Evolutionary conservation across 2,888 invertebrate genomes (phyloP).

Genomic region (Saturnia pavonia): DNA sequence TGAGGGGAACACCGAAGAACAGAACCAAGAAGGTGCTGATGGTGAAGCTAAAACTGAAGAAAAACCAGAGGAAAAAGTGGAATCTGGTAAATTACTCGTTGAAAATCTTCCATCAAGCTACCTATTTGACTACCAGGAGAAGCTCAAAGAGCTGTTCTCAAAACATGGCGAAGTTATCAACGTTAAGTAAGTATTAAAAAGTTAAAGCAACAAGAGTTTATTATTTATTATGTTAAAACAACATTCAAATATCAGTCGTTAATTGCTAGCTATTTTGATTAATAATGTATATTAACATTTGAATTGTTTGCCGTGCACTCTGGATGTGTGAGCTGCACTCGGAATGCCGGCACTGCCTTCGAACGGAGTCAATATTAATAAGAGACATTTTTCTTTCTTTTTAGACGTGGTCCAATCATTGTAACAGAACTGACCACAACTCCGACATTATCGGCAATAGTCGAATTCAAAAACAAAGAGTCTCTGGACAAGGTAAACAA

Average conservation of each 20-base stretch:
- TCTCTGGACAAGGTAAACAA: constrained; percentile 80
- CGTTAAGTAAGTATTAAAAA: constrained; percentile 65
- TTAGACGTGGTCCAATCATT: constrained; percentile 82
- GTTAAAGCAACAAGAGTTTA: constrained; percentile 20
- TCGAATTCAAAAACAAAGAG: constrained; percentile 82
- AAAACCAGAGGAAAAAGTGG: constrained; percentile 70
- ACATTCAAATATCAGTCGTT: constrained; percentile 80
- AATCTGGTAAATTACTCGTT: constrained; percentile 76
- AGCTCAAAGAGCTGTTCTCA: constrained; percentile 75
- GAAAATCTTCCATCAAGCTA: constrained; percentile 75
- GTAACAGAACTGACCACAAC: constrained; percentile 82
- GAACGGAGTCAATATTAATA: constrained; percentile 69
- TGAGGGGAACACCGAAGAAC: constrained; percentile 38
- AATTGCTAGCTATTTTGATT: constrained; percentile 31
- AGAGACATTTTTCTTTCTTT: constrained; percentile 78
- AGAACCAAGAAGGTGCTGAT: constrained; percentile 48
- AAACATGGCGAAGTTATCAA: constrained; percentile 70
- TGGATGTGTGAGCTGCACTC: constrained; percentile 58
- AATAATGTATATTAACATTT: constrained; percentile 23
- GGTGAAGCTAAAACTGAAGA: constrained; percentile 55
- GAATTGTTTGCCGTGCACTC: constrained; percentile 45
- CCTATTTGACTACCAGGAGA: constrained; percentile 77
- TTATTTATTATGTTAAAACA: constrained; percentile 41
- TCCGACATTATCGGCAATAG: constrained; percentile 81
- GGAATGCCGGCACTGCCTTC: constrained; percentile 46